Percentiles rank a stretch among this genome's conserved stretches.
Conservation (phyloP, 2,113 vertebrate species). For the Bolborhynchus lineola region DNA sequence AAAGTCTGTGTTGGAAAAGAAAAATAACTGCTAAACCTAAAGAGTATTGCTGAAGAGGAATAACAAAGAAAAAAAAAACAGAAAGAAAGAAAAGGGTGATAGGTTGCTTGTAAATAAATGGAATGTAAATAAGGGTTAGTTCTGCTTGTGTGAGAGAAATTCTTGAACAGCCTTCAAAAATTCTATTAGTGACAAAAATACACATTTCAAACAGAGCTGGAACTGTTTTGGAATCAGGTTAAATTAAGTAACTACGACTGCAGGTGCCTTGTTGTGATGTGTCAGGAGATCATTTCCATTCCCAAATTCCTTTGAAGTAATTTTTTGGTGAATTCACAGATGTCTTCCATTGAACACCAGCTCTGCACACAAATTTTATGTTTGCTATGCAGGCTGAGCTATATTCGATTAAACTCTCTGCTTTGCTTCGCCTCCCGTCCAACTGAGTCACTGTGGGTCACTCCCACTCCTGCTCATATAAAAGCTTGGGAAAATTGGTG, state of each 20-base stretch:
- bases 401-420: background rate
- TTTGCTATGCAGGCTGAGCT: background rate
- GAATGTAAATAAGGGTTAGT: background rate
- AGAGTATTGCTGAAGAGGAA: background rate
- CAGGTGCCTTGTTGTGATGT: background rate
- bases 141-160: background rate
- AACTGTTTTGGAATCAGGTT: background rate
- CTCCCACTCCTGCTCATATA: background rate
- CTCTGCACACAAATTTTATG: background rate
- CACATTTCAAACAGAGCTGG: background rate
- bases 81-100: background rate
- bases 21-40: background rate
- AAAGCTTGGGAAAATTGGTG: background rate
- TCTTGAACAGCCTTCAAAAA: background rate
- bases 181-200: background rate
- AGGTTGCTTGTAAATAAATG: background rate
- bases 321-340: background rate
- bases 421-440: background rate
- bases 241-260: conserved; percentile 15
- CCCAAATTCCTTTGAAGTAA: background rate
- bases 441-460: background rate
- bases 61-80: background rate
- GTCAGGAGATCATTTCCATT: conserved; percentile 10
- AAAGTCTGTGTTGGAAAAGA: background rate
- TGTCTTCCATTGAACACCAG: background rate